These are phyloP conservation scores for Enhydra lutris DNA, from an alignment of 2,113 vertebrate species.

Conservation along the genomic window DNA sequence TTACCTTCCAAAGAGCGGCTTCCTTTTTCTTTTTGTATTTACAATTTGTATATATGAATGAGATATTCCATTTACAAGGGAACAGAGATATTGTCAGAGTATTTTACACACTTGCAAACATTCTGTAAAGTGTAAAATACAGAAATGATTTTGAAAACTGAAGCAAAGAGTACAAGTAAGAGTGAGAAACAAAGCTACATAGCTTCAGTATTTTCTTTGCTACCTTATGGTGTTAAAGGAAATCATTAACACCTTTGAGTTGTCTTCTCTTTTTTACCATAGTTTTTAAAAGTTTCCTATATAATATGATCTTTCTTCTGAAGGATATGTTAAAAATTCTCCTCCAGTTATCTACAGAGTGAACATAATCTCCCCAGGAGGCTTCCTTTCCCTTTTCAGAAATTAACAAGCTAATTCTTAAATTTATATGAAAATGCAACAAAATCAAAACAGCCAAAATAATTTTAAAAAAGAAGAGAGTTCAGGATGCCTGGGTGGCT, in stretches of 20 bases:
- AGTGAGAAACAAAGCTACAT: not conserved
- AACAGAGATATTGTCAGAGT: not conserved
- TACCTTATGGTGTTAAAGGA: not conserved
- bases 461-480: not conserved
- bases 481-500: not conserved
- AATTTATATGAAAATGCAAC: not conserved
- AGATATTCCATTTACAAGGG: not conserved
- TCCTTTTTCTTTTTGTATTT: not conserved
- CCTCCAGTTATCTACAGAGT: not conserved
- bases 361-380: not conserved
- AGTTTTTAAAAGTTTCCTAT: not conserved
- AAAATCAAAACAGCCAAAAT: not conserved
- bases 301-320: not conserved
- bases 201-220: not conserved
- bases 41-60: not conserved
- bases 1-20: not conserved
- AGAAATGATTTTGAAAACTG: not conserved
- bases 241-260: not conserved
- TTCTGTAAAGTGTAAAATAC: not conserved
- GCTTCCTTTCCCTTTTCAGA: not conserved
- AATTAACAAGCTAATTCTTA: not conserved
- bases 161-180: not conserved
- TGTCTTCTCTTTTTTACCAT: not conserved
- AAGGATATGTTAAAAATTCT: not conserved
- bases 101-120: conserved; percentile 17